phyloP scores from a whole-genome alignment of 2,888 invertebrate genomes.

The Leptogaster cylindrica region DNA sequence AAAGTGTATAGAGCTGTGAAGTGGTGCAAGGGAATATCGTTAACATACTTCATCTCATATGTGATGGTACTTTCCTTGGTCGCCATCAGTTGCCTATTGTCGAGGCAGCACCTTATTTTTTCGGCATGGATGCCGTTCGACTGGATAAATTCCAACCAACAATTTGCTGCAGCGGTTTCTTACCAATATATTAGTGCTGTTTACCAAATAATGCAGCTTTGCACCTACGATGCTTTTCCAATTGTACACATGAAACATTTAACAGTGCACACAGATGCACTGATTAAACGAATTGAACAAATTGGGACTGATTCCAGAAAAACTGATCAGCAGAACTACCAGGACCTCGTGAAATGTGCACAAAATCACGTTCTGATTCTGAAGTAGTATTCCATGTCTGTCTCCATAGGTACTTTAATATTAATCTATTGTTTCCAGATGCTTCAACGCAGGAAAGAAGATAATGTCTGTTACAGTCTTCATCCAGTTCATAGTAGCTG shows the following conservation, averaged over 20 bases:
- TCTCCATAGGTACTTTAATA: neutral
- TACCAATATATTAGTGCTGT: neutral
- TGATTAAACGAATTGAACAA: neutral
- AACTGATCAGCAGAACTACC: neutral
- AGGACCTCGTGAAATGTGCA: neutral
- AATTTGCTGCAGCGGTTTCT: neutral
- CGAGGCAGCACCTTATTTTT: neutral
- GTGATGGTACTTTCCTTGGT: neutral
- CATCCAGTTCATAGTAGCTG: neutral
- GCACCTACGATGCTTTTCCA: neutral
- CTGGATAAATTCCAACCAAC: neutral
- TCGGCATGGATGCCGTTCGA: neutral
- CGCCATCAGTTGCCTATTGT: neutral
- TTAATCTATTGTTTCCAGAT: neutral
- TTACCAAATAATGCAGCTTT: neutral
- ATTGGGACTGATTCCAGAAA: neutral
- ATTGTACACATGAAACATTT: neutral
- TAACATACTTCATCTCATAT: neutral
- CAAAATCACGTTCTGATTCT: neutral
- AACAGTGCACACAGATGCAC: neutral
- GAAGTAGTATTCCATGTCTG: neutral
- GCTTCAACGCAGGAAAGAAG: neutral
- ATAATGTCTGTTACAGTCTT: neutral
- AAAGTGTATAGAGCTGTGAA: neutral
- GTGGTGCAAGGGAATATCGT: neutral